Conservation (phyloP, 2,797 vertebrate genomes). For the Lateolabrax maculatus region DNA sequence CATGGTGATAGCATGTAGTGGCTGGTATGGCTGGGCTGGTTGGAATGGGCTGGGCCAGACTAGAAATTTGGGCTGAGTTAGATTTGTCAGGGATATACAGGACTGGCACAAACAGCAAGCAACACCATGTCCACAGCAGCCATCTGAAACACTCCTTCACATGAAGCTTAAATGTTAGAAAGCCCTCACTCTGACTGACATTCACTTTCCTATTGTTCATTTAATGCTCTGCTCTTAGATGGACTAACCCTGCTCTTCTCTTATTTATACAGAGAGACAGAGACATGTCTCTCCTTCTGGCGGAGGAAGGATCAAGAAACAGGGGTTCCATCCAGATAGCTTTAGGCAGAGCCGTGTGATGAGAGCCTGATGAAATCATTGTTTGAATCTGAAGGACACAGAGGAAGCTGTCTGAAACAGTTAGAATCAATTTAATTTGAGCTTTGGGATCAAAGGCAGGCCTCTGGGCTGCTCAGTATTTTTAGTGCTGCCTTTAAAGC, state of each 20-base stretch:
- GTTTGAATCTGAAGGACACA: slow-evolving; percentile 79
- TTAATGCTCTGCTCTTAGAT: slow-evolving; percentile 64
- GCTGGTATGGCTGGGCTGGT: slow-evolving; percentile 13
- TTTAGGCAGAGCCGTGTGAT: slow-evolving; percentile 71
- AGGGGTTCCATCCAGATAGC: slow-evolving; percentile 70
- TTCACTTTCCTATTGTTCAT: slow-evolving; percentile 64
- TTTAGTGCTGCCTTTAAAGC: slow-evolving; percentile 78
- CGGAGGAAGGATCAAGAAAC: slow-evolving; percentile 67
- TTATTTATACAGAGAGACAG: slow-evolving; percentile 69
- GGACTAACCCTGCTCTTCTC: slow-evolving; percentile 66
- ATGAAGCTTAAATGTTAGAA: slow-evolving; percentile 19
- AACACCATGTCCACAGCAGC: not conserved
- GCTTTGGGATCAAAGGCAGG: slow-evolving; percentile 79
- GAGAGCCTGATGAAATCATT: slow-evolving; percentile 80
- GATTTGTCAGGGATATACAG: slow-evolving; percentile 8
- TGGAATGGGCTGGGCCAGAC: not conserved
- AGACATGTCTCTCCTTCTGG: slow-evolving; percentile 56
- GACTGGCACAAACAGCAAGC: slow-evolving; percentile 10
- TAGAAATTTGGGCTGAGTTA: slow-evolving; percentile 23
- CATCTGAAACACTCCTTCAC: slow-evolving; percentile 23
- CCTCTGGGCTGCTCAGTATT: slow-evolving; percentile 77
- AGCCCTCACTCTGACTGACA: slow-evolving; percentile 30
- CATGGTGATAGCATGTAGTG: slow-evolving; percentile 39
- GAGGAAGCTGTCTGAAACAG: slow-evolving; percentile 76
- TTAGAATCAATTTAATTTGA: slow-evolving; percentile 80